Evolutionary conservation across 2,113 vertebrate genomes (phyloP), one percentile per base, ranked within the genome.

Genomic region (Hypocryptadius cinnamomeus): DNA sequence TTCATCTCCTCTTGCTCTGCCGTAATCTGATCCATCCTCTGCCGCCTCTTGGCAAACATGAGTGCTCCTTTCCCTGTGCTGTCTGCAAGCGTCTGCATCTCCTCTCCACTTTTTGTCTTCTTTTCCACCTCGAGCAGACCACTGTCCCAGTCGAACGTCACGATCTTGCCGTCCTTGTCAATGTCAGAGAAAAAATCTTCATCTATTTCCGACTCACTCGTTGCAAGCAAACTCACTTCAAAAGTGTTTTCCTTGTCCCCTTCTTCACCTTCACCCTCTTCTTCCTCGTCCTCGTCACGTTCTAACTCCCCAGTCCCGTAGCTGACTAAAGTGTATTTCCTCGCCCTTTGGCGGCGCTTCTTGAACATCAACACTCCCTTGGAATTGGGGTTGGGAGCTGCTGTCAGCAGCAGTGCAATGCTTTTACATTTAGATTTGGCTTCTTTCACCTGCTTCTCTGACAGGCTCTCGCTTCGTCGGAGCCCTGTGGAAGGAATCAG

Each of bases 301-400:
- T 98, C 98, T 71, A 98, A 97, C 92, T 99, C 98, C 10, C 99
- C 99, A 1, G 99, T 99, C 35, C 99, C 99, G 99, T 99, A 99
- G 97, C 99, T 99, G 88, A 99, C 98, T 25, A 99, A 98, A 48
- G 99, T 99, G 85, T 98, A 99, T 92, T 99, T 99, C 95, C 98
- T 98, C 9, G 98, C 99, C 94, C 99, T 98, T 95, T 98, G 98
- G 30, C 98, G 98, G 57, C 99, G 98, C 97, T 98, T 99, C 97
- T 99, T 99, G 97, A 99, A 99, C 99, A 99, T 99, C 98, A 99
- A 98, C 98, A 99, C 98, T 96, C 99, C 99, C 95, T 99, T 99
- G 97, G 99, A 99, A 92, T 98, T 98, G 96, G 99, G 98, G 92
- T 99, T 99, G 94, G 98, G 98, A 47, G 98, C 98, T 70, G 98